Base-by-base conservation (phyloP, 2,888 invertebrate genomes). In the Rhyacophila evoluta region DNA sequence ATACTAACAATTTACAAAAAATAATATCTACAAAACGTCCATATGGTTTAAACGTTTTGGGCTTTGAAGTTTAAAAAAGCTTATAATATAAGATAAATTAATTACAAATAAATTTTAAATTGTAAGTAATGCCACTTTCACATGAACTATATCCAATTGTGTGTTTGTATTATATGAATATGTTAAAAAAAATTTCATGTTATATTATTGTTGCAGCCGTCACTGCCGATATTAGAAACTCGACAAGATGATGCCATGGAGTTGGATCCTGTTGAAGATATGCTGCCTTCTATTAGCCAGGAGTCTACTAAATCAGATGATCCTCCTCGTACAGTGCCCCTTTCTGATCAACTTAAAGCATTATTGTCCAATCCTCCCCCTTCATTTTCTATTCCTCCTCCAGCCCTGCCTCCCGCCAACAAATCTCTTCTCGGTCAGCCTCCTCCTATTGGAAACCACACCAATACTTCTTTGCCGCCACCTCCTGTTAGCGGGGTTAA, bases 241-340 rank as follows among this genome's bases (percentile, higher is more conserved):
- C 85, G 85, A 72, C 87, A 90, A 72, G 94, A 94, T 75, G 95
- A 95, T 84, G 94, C 94, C 75, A 95, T 95, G 95, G 95, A 95
- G 83, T 90, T 95, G 55, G 95, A 95, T 85, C 92, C 93, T 86
- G 93, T 93, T 79, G 90, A 87, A 80, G 88, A 89, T 37, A 83
- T 81, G 2, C 84, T 84, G 82, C 83, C 85, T 37, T 55, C 55
- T 10, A 55, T 55, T 8, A 55, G 2, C 19, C 19, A 19, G 19
- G 55, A 72, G 78, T 91, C 92, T 81, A 84, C 84, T 5, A 74
- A 75, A 82, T 84, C 85, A 81, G 85, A 83, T 74, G 82, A 85
- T 82, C 75, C 83, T 78, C 3, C 55, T 12, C 55, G 55, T 19
- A 83, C 84, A 38, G 85, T 86, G 81, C 83, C 87, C 25, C 88